Evolutionary conservation across 2,888 invertebrate species (phyloP).

Genomic region (Pandemis heparana): DNA sequence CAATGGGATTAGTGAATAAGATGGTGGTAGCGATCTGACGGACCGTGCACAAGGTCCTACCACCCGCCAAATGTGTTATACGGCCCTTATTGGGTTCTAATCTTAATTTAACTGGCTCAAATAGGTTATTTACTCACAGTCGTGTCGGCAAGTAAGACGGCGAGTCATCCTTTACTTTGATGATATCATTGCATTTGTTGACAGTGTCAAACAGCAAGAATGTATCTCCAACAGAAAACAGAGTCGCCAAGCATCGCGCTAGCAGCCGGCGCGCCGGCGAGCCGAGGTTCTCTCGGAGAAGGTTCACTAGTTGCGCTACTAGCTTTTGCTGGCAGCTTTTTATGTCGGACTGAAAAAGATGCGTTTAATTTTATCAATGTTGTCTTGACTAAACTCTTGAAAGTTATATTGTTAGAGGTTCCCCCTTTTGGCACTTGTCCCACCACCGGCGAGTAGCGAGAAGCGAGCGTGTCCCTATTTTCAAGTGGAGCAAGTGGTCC

Average conservation of each 20-base stretch:
- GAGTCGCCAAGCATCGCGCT: slow-evolving; percentile 95
- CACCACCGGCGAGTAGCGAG: too few relatives aligned
- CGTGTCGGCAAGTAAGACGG: slow-evolving; percentile 97
- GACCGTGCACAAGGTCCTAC: too few relatives aligned
- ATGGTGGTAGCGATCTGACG: too few relatives aligned
- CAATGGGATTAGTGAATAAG: too few relatives aligned
- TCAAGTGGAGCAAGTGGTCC: too few relatives aligned
- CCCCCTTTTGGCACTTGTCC: too few relatives aligned
- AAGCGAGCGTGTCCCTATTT: too few relatives aligned
- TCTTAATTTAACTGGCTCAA: too few relatives aligned
- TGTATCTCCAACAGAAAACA: slow-evolving; percentile 99
- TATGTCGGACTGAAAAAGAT: slow-evolving; percentile 93
- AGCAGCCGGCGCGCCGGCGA: slow-evolving; percentile 97
- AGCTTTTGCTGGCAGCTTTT: slow-evolving; percentile 98
- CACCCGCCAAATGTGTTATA: too few relatives aligned
- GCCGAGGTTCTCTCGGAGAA: slow-evolving; percentile 96
- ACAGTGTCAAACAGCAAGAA: slow-evolving; percentile 98
- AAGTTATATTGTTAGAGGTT: not conserved
- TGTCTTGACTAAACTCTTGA: not conserved
- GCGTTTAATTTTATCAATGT: too few relatives aligned
- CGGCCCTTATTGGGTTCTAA: not conserved
- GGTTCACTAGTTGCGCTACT: slow-evolving; percentile 96
- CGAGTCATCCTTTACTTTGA: slow-evolving; percentile 98
- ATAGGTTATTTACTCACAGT: slow-evolving; percentile 90
- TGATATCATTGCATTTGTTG: slow-evolving; percentile 98